Base-by-base conservation (phyloP, 2,113 vertebrate species). In the Montifringilla adamsi region DNA sequence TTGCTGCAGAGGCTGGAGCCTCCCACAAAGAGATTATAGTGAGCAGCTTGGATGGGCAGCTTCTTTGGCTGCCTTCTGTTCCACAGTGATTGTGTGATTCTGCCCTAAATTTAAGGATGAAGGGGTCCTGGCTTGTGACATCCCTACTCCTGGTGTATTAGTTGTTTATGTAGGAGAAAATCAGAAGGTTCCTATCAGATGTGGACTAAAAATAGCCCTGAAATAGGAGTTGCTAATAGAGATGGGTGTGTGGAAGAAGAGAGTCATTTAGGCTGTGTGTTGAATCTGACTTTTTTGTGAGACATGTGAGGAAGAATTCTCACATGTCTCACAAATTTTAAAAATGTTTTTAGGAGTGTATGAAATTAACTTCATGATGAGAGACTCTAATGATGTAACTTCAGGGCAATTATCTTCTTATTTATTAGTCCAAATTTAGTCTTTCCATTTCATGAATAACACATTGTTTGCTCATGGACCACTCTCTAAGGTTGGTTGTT, bases 11-110 rank as follows among this genome's bases (percentile, higher is more conserved):
- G 69, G 46, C 94, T 75, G 58, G 3, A 78, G 56, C 74, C 64
- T 96, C 73, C 69, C 52, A 52, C 67, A 18, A 47, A 47, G 74
- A 84, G 90, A 84, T 91, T 84, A 79, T 5, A 62, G 55, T 43
- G 87, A 80, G 76, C 84, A 87, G 85, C 90, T 89, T 84, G 87
- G 56, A 74, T 44, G 62, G 85, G 39, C 85, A 93, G 72, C 76
- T 75, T 77, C 92, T 81, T 43, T 44, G 82, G 43, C 80, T 64
- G 66, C 84, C 1, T 3, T 75, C 84, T 95, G 77, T 82, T 94
- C 47, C 74, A 26, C 41, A 67, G 43, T 1, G 4, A 6, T 37
- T 53, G 37, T 69, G 75, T 44, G 58, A 28, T 62, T 26, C 33
- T 91, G 84, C 70, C 84, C 78, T 85, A 14, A 94, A 90, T 76